Evolutionary conservation across 2,113 vertebrate species (phyloP).

Genomic region (Chlorocebus sabaeus): DNA sequence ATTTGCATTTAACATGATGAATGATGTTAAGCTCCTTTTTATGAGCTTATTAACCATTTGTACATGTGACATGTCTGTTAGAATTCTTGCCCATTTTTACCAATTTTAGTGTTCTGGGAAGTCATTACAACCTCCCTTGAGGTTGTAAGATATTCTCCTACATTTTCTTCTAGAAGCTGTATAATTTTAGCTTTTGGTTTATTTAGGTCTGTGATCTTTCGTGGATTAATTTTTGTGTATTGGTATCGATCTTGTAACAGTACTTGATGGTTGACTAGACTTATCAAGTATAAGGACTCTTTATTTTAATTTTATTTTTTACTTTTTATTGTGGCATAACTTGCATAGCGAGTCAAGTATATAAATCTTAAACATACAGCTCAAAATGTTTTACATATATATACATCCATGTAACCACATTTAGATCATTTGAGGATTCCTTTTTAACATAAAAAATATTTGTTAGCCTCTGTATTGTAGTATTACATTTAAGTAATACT

Average conservation of each 20-base stretch:
- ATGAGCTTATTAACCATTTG: not conserved
- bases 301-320: constrained; percentile 27
- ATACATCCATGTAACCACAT: not conserved
- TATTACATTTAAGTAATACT: not conserved
- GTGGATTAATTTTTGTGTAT: not conserved
- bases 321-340: not conserved
- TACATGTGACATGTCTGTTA: not conserved
- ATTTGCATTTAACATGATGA: not conserved
- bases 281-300: not conserved
- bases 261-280: not conserved
- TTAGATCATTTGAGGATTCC: not conserved
- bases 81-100: constrained; percentile 15
- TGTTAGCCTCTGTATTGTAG: not conserved
- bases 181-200: not conserved
- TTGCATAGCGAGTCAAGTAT: not conserved
- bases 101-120: not conserved
- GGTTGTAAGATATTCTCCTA: not conserved
- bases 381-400: not conserved
- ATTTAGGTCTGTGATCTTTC: not conserved
- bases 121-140: not conserved
- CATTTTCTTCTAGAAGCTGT: not conserved
- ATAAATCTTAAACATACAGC: not conserved
- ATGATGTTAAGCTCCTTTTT: not conserved
- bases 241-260: not conserved
- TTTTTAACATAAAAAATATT: not conserved